Evolutionary conservation across 2,113 vertebrate genomes (phyloP), one percentile per base, ranked within the genome.

Genomic region (Cephalopterus ornatus): DNA sequence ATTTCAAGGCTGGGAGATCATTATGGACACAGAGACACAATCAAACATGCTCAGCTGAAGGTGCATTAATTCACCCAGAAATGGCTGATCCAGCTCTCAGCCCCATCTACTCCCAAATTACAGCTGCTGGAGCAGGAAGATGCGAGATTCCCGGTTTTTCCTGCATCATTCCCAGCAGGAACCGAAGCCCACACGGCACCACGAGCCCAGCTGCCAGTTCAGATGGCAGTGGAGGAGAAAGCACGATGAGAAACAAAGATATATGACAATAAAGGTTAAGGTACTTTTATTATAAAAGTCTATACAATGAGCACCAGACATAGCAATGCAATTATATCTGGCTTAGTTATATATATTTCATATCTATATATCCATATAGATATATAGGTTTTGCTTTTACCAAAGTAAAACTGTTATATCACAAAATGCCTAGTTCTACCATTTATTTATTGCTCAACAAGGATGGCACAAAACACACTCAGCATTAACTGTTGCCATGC

Each of bases 381-480:
- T 98, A 98, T 95, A 97, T 88, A 96, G 94, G 93, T 96, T 97
- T 97, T 97, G 98, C 95, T 98, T 98, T 96, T 98, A 97, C 89
- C 97, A 97, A 98, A 97, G 97, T 97, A 97, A 98, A 98, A 97
- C 94, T 97, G 96, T 97, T 97, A 95, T 97, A 97, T 97, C 95
- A 97, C 97, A 97, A 96, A 98, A 97, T 97, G 97, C 96, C 98
- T 98, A 98, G 89, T 93, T 96, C 97, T 98, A 98, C 97, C 97
- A 97, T 98, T 97, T 99, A 98, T 98, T 99, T 99, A 99, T 98
- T 99, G 98, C 98, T 99, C 97, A 97, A 98, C 98, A 98, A 98
- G 97, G 97, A 98, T 99, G 98, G 98, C 98, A 99, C 98, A 98
- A 98, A 98, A 98, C 95, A 98, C 97, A 98, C 95, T 96, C 98